Percentiles rank a stretch among this genome's conserved stretches.
phyloP scores from a whole-genome alignment of 2,797 vertebrate species.

The Artibeus jamaicensis region DNA sequence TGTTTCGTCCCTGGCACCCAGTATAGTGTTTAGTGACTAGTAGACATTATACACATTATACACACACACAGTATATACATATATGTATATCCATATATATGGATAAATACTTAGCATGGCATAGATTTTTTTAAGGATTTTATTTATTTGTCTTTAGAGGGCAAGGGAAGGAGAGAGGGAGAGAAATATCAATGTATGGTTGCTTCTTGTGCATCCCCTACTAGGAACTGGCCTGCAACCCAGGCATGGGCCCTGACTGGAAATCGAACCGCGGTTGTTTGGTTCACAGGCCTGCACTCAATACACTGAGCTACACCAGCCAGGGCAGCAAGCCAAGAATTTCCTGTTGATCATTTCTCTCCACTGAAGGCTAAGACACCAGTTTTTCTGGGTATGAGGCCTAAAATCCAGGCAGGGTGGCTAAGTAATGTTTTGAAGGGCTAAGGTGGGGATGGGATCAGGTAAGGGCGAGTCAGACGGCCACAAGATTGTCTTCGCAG shows the following conservation, averaged over 20 bases:
- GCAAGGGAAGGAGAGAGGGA: no score
- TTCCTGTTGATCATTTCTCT: not conserved
- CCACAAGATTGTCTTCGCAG: not conserved
- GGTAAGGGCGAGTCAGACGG: not conserved
- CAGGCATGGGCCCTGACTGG: no score
- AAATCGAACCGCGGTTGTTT: no score
- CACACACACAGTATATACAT: no score
- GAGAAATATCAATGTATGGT: no score
- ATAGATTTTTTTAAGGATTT: not conserved
- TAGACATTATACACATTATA: not conserved
- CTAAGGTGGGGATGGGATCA: not conserved
- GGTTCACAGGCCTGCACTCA: no score
- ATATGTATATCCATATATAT: no score
- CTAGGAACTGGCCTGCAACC: no score
- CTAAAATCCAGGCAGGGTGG: not conserved
- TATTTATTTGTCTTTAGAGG: no score
- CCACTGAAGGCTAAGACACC: not conserved
- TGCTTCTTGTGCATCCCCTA: no score
- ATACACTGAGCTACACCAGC: no score
- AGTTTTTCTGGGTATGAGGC: not conserved
- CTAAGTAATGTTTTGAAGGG: conserved; percentile 13
- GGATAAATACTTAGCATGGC: not conserved
- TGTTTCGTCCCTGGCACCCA: not conserved
- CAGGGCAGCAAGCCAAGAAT: not conserved
- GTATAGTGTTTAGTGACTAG: not conserved